phyloP scores from a whole-genome alignment of 2,888 invertebrate genomes.

The Lithophane ornitopus region DNA sequence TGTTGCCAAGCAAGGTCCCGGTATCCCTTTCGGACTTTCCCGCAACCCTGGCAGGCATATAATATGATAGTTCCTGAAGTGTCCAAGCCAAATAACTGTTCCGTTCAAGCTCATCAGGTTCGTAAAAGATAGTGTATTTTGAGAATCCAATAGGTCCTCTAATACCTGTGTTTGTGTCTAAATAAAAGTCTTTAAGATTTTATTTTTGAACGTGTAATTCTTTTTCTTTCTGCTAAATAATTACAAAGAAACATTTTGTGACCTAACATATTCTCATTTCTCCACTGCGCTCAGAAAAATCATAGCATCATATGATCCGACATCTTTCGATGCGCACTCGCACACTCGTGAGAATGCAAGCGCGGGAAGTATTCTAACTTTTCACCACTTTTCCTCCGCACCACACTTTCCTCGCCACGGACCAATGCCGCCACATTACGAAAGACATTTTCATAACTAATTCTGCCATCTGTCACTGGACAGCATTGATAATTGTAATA shows the following conservation, averaged over 20 bases:
- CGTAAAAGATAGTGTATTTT: too few species aligned
- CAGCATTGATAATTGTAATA: slow-evolving; percentile 30
- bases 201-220: too few species aligned
- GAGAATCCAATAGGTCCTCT: too few species aligned
- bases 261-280: neutral
- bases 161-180: too few species aligned
- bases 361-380: slow-evolving; percentile 80
- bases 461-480: slow-evolving; percentile 42
- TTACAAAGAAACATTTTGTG: too few species aligned
- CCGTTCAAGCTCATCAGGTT: too few species aligned
- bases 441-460: slow-evolving; percentile 54
- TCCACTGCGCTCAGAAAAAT: neutral
- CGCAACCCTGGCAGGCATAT: too few species aligned
- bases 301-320: slow-evolving; percentile 6
- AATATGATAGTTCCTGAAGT: too few species aligned
- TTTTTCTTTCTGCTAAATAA: neutral
- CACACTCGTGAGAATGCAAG: slow-evolving; percentile 69
- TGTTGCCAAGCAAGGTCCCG: too few species aligned
- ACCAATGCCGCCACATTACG: slow-evolving; percentile 56
- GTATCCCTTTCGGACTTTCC: too few species aligned
- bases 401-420: slow-evolving; percentile 76
- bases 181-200: too few species aligned
- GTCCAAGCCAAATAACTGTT: too few species aligned
- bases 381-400: slow-evolving; percentile 80
- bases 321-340: slow-evolving; percentile 43